phyloP scores from a whole-genome alignment of 2,888 invertebrate genomes.

The Dinocampus coccinellae region DNA sequence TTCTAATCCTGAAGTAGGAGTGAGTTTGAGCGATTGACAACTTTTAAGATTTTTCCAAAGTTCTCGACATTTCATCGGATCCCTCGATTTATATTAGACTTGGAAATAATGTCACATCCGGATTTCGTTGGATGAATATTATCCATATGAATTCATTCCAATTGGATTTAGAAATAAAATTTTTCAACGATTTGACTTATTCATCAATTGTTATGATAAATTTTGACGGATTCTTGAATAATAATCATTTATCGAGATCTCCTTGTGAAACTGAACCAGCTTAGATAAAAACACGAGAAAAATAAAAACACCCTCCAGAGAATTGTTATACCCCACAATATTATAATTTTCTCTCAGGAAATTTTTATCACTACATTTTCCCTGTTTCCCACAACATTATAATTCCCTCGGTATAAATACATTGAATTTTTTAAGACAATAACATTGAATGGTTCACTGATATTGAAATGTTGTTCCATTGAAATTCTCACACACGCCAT shows the following conservation, averaged over 20 bases:
- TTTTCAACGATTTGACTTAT: not conserved
- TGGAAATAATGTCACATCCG: too few relatives aligned
- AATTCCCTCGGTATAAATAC: not conserved
- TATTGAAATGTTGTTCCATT: not conserved
- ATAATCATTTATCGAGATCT: not conserved
- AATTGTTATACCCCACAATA: not conserved
- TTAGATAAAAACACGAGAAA: conserved; percentile 14
- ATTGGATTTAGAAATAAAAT: not conserved
- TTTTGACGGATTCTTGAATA: not conserved
- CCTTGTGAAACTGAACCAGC: not conserved
- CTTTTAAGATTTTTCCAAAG: too few relatives aligned
- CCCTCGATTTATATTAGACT: too few relatives aligned
- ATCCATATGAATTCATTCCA: not conserved
- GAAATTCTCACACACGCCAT: not conserved
- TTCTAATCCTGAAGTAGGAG: too few relatives aligned
- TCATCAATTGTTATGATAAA: not conserved
- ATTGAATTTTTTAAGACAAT: not conserved
- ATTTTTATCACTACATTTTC: not conserved
- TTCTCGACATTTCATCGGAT: too few relatives aligned
- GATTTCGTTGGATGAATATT: too few relatives aligned
- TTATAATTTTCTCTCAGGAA: not conserved
- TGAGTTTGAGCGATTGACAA: too few relatives aligned
- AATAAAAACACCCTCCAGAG: not conserved
- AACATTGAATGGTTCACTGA: not conserved
- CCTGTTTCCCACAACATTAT: not conserved